Percentiles rank a stretch among this genome's conserved stretches.
Conservation (phyloP, 2,797 vertebrate species). For the Aeoliscus strigatus region DNA sequence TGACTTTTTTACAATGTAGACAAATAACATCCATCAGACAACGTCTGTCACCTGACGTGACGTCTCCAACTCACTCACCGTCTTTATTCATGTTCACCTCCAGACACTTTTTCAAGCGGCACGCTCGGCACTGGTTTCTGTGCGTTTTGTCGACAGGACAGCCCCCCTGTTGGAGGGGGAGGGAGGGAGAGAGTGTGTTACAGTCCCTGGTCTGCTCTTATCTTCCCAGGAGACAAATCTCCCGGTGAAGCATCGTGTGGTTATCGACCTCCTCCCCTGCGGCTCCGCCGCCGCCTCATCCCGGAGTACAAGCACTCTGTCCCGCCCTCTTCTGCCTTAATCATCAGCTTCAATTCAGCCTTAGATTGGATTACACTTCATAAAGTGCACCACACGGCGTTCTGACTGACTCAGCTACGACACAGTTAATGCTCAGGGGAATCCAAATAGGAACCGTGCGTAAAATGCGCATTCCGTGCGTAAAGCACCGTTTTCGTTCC, state of each 20-base stretch:
- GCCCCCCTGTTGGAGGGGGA: slow-evolving; percentile 77
- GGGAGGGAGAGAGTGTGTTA: neutral
- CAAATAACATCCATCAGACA: too few relatives aligned
- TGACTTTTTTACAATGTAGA: too few relatives aligned
- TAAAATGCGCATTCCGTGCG: slow-evolving; percentile 32
- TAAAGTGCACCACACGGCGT: slow-evolving; percentile 58
- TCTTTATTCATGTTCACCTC: slow-evolving; percentile 99
- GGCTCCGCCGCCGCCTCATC: slow-evolving; percentile 59
- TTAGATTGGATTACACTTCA: slow-evolving; percentile 82
- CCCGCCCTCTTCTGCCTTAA: slow-evolving; percentile 74
- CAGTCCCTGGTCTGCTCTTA: slow-evolving; percentile 33
- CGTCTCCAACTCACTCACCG: slow-evolving; percentile 78
- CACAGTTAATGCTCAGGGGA: slow-evolving; percentile 57
- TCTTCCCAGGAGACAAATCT: slow-evolving; percentile 62
- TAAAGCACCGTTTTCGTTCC: too few relatives aligned
- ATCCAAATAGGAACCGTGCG: slow-evolving; percentile 21
- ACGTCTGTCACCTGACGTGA: too few relatives aligned
- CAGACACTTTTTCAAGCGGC: slow-evolving; percentile 97
- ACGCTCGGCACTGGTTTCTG: slow-evolving; percentile 97
- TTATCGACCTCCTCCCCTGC: slow-evolving; percentile 65
- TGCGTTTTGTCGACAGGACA: slow-evolving; percentile 99
- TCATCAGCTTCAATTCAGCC: slow-evolving; percentile 63
- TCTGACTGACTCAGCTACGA: slow-evolving; percentile 59
- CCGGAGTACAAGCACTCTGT: slow-evolving; percentile 55
- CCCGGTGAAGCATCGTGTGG: slow-evolving; percentile 69